Evolutionary conservation across 2,113 vertebrate species (phyloP), one percentile per base, ranked within the genome.

Genomic region (Eolophus roseicapilla): DNA sequence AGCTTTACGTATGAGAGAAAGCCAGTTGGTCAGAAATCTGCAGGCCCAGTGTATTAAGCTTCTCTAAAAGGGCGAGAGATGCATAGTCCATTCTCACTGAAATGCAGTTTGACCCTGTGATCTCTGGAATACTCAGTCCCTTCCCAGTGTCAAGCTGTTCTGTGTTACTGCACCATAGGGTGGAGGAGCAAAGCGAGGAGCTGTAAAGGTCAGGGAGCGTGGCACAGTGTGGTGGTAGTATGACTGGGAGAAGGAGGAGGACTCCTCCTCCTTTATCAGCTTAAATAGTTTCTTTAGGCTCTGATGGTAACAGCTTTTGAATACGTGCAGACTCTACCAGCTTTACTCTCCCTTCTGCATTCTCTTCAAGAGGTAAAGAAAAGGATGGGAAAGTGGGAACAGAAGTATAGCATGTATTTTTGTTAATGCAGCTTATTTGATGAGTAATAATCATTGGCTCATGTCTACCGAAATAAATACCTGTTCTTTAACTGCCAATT

Each of bases 291-390:
- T 44, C 62, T 75, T 73, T 29, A 69, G 20, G 16, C 13, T 80
- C 43, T 90, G 70, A 28, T 21, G 8, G 29, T 21, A 76, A 14
- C 27, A 90, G 35, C 41, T 88, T 76, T 82, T 76, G 77, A 68
- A 19, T 82, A 41, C 0, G 0, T 59, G 37, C 41, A 43, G 62
- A 16, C 23, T 73, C 27, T 60, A 2, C 15, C 9, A 10, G 8
- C 21, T 82, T 77, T 90, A 77, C 43, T 84, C 7, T 71, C 39
- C 46, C 16, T 81, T 23, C 37, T 88, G 23, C 20, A 8, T 55
- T 73, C 59, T 37, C 29, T 85, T 84, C 27, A 52, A 47, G 47
- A 78, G 37, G 21, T 63, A 12, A 55, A 88, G 76, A 43, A 53
- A 57, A 81, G 43, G 4, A 35, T 41, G 20, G 31, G 16, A 68